Conservation (phyloP, 2,888 invertebrate species). For the Argyra leucocephala region DNA sequence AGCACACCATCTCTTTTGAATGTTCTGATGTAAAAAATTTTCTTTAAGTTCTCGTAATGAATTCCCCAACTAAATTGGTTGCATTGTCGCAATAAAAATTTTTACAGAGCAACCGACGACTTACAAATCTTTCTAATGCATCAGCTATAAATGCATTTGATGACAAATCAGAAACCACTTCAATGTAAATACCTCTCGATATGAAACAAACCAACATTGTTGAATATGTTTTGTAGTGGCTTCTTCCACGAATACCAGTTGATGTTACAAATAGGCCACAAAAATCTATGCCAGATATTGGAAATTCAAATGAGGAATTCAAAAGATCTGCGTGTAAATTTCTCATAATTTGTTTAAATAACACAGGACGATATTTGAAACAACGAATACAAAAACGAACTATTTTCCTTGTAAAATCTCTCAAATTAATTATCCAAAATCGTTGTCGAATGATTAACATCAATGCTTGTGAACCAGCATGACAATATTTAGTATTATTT, state of each 20-base stretch:
- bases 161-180: constrained; percentile 9
- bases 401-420: constrained; percentile 10
- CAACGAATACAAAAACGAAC: constrained; percentile 10
- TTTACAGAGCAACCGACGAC: too few relatives aligned
- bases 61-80: too few relatives aligned
- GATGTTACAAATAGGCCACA: constrained; percentile 20
- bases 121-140: too few relatives aligned
- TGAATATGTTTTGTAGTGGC: constrained; percentile 12
- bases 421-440: constrained; percentile 11
- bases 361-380: not conserved
- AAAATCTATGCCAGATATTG: constrained; percentile 19
- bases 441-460: constrained; percentile 7
- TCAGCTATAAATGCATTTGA: too few relatives aligned
- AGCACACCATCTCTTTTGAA: too few relatives aligned
- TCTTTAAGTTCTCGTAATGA: too few relatives aligned
- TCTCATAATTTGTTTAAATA: constrained; percentile 22
- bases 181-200: constrained; percentile 12
- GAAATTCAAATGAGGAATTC: constrained; percentile 14
- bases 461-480: constrained; percentile 12
- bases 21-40: too few relatives aligned
- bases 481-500: constrained; percentile 9
- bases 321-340: constrained; percentile 4
- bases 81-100: too few relatives aligned
- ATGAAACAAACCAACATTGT: constrained; percentile 15
- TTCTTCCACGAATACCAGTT: constrained; percentile 2